These are phyloP conservation scores for Ibycter americanus DNA, from an alignment of 2,797 vertebrate species.

Conservation along the genomic window DNA sequence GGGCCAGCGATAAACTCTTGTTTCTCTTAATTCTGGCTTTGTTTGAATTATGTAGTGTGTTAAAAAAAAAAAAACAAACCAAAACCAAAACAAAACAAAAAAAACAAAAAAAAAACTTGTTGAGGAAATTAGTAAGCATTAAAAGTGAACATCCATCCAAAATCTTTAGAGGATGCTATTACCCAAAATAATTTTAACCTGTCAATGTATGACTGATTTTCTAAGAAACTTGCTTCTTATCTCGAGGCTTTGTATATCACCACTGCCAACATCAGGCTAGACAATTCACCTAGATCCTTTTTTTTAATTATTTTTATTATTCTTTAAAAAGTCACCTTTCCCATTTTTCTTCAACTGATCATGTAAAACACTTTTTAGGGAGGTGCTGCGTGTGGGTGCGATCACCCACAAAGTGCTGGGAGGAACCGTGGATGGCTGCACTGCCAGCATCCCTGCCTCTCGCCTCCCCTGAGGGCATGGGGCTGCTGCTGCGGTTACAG, in stretches of 20 bases:
- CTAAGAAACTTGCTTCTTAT: background rate
- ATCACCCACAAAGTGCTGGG: background rate
- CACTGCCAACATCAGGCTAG: background rate
- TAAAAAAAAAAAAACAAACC: background rate
- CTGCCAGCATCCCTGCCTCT: accelerated
- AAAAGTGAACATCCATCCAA: background rate
- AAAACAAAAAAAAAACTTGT: background rate
- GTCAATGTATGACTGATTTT: background rate
- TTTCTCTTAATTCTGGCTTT: background rate
- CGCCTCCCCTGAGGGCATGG: background rate
- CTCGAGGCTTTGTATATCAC: background rate
- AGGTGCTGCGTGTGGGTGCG: background rate
- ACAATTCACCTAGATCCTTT: background rate
- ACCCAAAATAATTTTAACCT: background rate
- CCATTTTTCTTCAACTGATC: background rate
- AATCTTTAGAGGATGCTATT: background rate
- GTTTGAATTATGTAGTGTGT: background rate
- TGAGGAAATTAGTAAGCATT: background rate
- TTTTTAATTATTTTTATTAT: background rate
- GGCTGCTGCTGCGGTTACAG: background rate
- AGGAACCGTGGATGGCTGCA: background rate
- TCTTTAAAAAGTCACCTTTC: background rate
- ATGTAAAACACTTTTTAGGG: background rate
- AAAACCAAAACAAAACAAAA: too few species aligned
- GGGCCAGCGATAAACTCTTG: background rate